phyloP scores from a whole-genome alignment of 2,888 invertebrate species.

The Diarsia rubi region DNA sequence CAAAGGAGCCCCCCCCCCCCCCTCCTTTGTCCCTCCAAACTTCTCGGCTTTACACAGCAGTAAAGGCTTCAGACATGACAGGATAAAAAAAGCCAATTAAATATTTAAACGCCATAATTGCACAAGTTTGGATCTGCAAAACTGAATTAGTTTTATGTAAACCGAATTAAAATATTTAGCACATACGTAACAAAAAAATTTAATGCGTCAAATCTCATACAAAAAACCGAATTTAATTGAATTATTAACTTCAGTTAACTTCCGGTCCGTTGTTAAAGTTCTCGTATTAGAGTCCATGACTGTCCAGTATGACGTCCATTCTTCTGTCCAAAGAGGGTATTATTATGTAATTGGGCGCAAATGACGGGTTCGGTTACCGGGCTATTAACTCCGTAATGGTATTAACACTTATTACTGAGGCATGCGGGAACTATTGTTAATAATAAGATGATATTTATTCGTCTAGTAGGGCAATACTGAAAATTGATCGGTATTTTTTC shows the following conservation, averaged over 20 bases:
- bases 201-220: constrained; percentile 7
- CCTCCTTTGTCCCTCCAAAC: too few species aligned
- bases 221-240: constrained; percentile 48
- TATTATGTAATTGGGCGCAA: constrained; percentile 68
- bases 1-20: too few species aligned
- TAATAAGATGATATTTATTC: constrained; percentile 8
- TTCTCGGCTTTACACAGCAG: too few species aligned
- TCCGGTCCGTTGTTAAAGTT: constrained; percentile 46
- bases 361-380: constrained; percentile 62
- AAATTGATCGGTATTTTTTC: neutral
- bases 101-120: too few species aligned
- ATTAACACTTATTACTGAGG: constrained; percentile 63
- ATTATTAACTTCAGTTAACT: constrained; percentile 51
- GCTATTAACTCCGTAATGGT: constrained; percentile 53
- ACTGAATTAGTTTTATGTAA: too few species aligned
- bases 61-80: too few species aligned
- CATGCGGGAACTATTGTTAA: constrained; percentile 43
- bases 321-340: constrained; percentile 60
- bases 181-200: neutral
- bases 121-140: too few species aligned
- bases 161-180: neutral
- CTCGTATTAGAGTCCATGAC: constrained; percentile 69
- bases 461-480: neutral
- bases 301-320: constrained; percentile 57
- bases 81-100: too few species aligned